Base-by-base conservation (phyloP, 2,888 invertebrate genomes). In the Odontocolon sp. region DNA sequence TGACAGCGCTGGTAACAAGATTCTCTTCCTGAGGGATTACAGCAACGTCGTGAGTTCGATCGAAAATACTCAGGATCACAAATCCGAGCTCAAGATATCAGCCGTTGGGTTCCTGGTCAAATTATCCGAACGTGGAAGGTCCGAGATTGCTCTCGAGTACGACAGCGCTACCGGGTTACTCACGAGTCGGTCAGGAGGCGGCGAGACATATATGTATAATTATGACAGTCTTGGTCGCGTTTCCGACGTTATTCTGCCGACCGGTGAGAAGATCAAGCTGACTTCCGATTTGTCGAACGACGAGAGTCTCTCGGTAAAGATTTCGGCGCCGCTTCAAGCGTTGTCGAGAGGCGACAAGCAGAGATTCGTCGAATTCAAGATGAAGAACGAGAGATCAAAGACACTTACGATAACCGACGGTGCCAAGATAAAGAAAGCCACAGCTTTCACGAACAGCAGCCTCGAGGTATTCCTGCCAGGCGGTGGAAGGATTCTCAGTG, bases 11-110 rank as follows among this genome's bases (percentile, higher is more conserved):
- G 98, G 98, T 80, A 96, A 98, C 88, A 96, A 97, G 91, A 95
- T 99, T 84, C 96, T 97, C 87, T 95, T 98, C 88, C 91, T 97
- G 61, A 93, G 98, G 81, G 98, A 98, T 91, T 98, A 98, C 89
- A 96, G 96, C 88, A 96, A 96, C 85, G 95, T 96, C 71, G 98
- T 96, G 5, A 98, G 96, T 88, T 97, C 98, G 2, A 98, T 97
- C 85, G 98, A 98, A 91, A 97, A 97, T 87, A 97, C 97, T 6
- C 97, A 97, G 91, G 97, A 97, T 87, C 97, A 97, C 89, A 98
- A 98, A 91, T 95, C 96, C 5, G 96, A 97, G 87, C 92, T 99
- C 72, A 96, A 96, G 90, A 97, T 98, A 91, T 97, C 97, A 79
- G 98, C 97, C 74, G 96, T 97, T 84, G 97, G 98, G 42, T 96